A percentile compares a stretch with the other conserved stretches of the same genome.
Evolutionary conservation across 2,888 invertebrate species (phyloP).

Genomic region (Drosophila villosipedis): DNA sequence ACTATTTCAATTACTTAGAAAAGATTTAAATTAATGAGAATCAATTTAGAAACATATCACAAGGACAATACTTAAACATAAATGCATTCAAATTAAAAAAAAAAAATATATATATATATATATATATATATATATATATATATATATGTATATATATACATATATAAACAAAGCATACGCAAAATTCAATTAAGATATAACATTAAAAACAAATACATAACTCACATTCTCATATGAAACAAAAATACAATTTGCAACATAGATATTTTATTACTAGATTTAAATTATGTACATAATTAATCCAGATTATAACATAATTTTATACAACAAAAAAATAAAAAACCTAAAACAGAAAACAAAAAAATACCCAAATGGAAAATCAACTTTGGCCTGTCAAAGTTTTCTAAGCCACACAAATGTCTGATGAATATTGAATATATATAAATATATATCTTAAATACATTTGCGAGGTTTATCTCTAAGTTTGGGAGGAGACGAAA

Average conservation of each 20-base stretch:
- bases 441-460: neutral
- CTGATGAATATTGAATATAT: conserved; percentile 5
- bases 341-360: conserved; percentile 51
- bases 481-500: conserved; percentile 20
- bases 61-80: conserved; percentile 85
- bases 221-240: conserved; percentile 56
- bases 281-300: conserved; percentile 64
- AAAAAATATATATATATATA: too few species aligned
- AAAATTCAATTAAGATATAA: conserved; percentile 54
- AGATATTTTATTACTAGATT: conserved; percentile 76
- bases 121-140: conserved; percentile 8
- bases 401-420: conserved; percentile 40
- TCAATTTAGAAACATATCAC: conserved; percentile 85
- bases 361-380: conserved; percentile 27
- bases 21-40: conserved; percentile 75
- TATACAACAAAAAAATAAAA: conserved; percentile 53
- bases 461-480: conserved; percentile 33
- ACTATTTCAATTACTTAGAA: conserved; percentile 82
- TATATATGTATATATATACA: conserved; percentile 47
- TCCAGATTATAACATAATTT: conserved; percentile 65
- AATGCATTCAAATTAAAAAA: conserved; percentile 72
- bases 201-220: conserved; percentile 11
- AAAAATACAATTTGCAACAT: conserved; percentile 66
- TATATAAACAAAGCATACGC: conserved; percentile 35
- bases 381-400: conserved; percentile 62